Evolutionary conservation across 2,797 vertebrate species (phyloP), one percentile per base, ranked within the genome.

Genomic region (Emydoidea blandingii): DNA sequence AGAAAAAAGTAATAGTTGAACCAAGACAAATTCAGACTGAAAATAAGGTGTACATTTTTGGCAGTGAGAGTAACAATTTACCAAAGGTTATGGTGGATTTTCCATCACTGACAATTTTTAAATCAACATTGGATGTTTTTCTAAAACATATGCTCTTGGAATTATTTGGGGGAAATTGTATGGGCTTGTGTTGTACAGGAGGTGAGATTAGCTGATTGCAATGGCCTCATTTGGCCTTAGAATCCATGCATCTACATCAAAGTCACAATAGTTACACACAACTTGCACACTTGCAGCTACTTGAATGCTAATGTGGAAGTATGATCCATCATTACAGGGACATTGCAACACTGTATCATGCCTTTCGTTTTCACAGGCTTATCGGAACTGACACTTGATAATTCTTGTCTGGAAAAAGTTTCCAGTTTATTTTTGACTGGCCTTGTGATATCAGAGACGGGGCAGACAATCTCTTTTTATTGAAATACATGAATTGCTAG

Each of bases 371-470:
- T 50, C 82, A 65, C 47, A 44, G 62, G 23, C 12, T 87, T 62
- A 94, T 82, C 86, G 89, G 57, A 95, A 83, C 21, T 52, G 80
- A 94, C 54, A 25, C 27, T 37, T 86, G n/a, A 78, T 91, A 50
- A 76, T 25, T 41, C 15, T 91, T 76, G 2, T 0, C 50, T 44
- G 78, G 47, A 87, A 96, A 91, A 72, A 25, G 37, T 93, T 91
- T 82, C 86, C 85, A 84, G 85, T 44, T 44, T 91, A 2, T 81
- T 81, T 87, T n/a, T 59, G 34, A 82, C 4, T 12, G 18, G 12
- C 83, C n/a, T 88, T 89, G 31, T 74, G 25, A 50, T 41, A 76
- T 3, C 27, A 91, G 44, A 86, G 12, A 79, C 5, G 0, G 2
- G 62, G 4, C 34, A 41, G 16, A 78, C 14, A 0, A 2, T 87